phyloP scores from a whole-genome alignment of 1,140 invertebrate genomes.

The Neodiprion fabricii region DNA sequence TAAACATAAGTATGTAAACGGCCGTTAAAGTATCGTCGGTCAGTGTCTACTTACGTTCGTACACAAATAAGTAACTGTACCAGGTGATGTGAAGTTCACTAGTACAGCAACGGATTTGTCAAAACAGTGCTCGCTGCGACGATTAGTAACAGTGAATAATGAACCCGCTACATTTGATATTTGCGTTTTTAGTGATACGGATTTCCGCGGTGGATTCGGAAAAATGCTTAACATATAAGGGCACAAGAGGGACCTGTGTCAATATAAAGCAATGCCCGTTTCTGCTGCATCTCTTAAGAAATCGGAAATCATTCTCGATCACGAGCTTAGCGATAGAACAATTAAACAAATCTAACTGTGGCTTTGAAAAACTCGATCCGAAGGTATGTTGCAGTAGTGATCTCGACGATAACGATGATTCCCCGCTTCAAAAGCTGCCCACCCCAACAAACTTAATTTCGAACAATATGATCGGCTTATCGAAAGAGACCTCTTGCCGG shows the following conservation, averaged over 20 bases:
- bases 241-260: slow-evolving; percentile 20
- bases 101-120: no score
- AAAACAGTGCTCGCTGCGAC: background rate
- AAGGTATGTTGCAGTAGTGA: slow-evolving; percentile 54
- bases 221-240: background rate
- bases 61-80: no score
- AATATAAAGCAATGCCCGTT: slow-evolving; percentile 27
- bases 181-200: background rate
- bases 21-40: no score
- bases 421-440: background rate
- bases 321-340: slow-evolving; percentile 44
- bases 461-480: background rate
- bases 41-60: no score
- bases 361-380: slow-evolving; percentile 54
- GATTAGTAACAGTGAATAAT: background rate
- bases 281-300: slow-evolving; percentile 16
- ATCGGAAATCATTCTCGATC: slow-evolving; percentile 38
- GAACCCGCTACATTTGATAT: background rate
- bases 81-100: no score
- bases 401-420: background rate
- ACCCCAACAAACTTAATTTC: background rate
- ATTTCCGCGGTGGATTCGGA: background rate
- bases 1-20: no score
- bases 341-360: slow-evolving; percentile 47
- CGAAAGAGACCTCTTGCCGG: background rate